Conservation (phyloP, 2,797 vertebrate genomes). For the Pangasius macronema region DNA sequence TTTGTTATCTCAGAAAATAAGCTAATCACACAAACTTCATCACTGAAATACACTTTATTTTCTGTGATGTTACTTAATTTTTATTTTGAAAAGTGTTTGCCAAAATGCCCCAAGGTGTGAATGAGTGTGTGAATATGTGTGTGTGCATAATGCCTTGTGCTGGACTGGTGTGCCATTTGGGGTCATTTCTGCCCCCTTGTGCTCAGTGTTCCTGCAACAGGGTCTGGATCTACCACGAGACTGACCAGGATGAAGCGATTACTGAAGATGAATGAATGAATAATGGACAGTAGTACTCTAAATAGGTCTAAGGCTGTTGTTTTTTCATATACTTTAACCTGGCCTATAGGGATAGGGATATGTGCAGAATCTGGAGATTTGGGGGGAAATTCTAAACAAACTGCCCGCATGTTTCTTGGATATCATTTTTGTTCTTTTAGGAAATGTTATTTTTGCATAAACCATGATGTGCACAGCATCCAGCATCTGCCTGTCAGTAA, state of each 20-base stretch:
- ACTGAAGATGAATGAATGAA: not conserved
- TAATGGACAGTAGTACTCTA: not conserved
- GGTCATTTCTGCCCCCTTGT: not conserved
- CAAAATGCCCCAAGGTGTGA: not conserved
- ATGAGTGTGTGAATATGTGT: not conserved
- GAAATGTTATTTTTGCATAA: not conserved
- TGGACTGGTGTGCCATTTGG: not conserved
- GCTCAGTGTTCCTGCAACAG: not conserved
- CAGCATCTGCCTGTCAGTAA: not conserved
- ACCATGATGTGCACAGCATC: not conserved
- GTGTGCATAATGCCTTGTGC: not conserved
- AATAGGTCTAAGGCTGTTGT: not conserved
- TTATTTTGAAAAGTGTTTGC: not conserved
- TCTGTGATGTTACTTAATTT: not conserved
- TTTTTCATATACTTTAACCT: not conserved
- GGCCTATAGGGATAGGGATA: not conserved
- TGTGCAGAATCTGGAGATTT: not conserved
- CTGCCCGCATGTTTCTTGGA: not conserved
- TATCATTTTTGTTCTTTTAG: not conserved
- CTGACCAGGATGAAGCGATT: not conserved
- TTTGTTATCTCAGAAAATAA: not conserved
- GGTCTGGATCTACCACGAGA: not conserved
- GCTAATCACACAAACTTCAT: not conserved
- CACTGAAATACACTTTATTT: not conserved
- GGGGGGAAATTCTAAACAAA: not conserved